These are phyloP conservation scores for Melanerpes aurifrons DNA, from an alignment of 2,113 vertebrate species.

Conservation along the genomic window DNA sequence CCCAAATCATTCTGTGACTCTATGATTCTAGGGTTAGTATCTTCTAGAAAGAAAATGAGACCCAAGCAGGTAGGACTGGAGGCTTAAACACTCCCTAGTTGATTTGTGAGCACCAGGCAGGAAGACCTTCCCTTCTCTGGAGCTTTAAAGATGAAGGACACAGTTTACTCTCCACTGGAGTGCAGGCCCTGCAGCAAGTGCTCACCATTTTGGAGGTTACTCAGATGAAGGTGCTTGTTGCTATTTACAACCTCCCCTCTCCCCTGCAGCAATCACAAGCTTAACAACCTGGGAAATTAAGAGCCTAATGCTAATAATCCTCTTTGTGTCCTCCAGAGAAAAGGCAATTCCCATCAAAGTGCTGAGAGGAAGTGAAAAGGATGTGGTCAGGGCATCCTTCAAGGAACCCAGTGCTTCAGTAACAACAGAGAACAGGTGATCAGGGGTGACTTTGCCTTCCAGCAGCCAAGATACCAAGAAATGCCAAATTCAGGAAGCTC, in stretches of 20 bases:
- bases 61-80: rapidly evolving
- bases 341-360: not conserved
- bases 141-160: not conserved
- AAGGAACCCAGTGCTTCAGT: not conserved
- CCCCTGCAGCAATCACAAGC: not conserved
- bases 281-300: not conserved
- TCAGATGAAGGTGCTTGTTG: not conserved
- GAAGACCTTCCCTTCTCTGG: not conserved
- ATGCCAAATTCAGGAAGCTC: not conserved
- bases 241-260: not conserved
- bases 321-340: not conserved
- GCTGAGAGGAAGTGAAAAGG: not conserved
- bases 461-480: not conserved
- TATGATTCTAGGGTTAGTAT: too few relatives aligned
- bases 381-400: not conserved
- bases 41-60: not conserved
- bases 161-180: not conserved
- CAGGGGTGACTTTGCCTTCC: rapidly evolving
- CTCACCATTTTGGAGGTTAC: not conserved
- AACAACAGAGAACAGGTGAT: not conserved
- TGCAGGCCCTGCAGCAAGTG: rapidly evolving
- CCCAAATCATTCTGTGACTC: too few relatives aligned
- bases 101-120: not conserved
- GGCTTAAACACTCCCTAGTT: rapidly evolving
- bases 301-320: not conserved